Conservation (phyloP, 2,888 invertebrate genomes). For the Marasmarcha lunaedactyla region DNA sequence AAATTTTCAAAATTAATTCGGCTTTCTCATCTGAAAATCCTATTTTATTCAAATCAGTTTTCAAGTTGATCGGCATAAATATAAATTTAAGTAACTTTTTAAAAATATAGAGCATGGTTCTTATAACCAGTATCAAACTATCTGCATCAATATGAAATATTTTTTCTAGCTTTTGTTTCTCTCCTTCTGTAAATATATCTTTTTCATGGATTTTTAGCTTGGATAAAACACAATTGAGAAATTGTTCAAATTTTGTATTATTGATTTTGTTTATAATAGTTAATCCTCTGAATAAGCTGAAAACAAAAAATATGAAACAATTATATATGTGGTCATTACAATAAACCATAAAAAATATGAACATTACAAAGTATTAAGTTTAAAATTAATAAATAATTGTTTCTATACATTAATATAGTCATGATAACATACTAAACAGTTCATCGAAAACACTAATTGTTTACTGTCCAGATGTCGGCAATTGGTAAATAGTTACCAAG, state of each 20-base stretch:
- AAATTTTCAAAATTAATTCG: conserved; percentile 44
- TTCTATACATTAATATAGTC: too few species aligned
- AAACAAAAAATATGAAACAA: conserved; percentile 14
- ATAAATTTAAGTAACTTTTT: conserved; percentile 49
- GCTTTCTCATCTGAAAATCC: conserved; percentile 43
- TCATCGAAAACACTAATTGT: too few species aligned
- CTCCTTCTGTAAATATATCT: conserved; percentile 51
- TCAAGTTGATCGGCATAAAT: conserved; percentile 51
- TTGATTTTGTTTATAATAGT: conserved; percentile 39
- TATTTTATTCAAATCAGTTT: conserved; percentile 34
- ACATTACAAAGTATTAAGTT: too few species aligned
- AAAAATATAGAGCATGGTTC: conserved; percentile 43
- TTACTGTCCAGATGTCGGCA: too few species aligned
- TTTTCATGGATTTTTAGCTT: conserved; percentile 38
- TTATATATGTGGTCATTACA: too few species aligned
- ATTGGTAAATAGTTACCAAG: too few species aligned
- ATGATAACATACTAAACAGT: too few species aligned
- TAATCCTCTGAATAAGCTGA: conserved; percentile 45
- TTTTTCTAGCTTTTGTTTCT: conserved; percentile 40
- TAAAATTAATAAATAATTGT: too few species aligned
- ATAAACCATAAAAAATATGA: too few species aligned
- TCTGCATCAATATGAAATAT: conserved; percentile 45
- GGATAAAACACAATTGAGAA: conserved; percentile 39
- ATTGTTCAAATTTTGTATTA: conserved; percentile 49
- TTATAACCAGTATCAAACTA: conserved; percentile 35